Percentiles rank a stretch among this genome's conserved stretches.
Evolutionary conservation across 2,888 invertebrate species (phyloP).

Genomic region (Campaea margaritaria): DNA sequence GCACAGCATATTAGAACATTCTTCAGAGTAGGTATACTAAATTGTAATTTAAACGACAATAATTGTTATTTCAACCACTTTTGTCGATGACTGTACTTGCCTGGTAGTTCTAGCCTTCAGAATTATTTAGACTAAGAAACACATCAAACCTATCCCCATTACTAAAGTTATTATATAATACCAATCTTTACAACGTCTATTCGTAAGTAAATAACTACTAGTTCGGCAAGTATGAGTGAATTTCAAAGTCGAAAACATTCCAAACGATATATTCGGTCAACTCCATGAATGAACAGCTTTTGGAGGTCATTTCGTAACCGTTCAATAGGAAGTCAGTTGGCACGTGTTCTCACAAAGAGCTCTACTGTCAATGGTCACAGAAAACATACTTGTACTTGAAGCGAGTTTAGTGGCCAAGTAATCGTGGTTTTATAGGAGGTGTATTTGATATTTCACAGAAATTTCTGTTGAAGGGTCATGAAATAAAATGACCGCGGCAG

Average conservation of each 20-base stretch:
- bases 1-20: too few relatives aligned
- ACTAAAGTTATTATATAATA: neutral
- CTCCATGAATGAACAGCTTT: conserved; percentile 39
- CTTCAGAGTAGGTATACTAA: too few relatives aligned
- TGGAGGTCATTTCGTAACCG: conserved; percentile 55
- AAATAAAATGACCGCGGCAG: too few relatives aligned
- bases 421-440: neutral
- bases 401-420: neutral
- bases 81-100: too few relatives aligned
- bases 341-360: conserved; percentile 63
- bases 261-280: conserved; percentile 32
- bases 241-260: conserved; percentile 34
- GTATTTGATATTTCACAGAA: conserved; percentile 1
- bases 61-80: too few relatives aligned
- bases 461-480: neutral
- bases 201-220: conserved; percentile 20
- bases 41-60: too few relatives aligned
- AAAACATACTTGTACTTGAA: conserved; percentile 20
- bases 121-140: neutral
- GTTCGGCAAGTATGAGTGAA: conserved; percentile 18
- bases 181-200: conserved; percentile 11
- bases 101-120: neutral
- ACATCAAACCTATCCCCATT: neutral
- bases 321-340: conserved; percentile 57
- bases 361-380: conserved; percentile 59